A percentile compares a stretch with the other conserved stretches of the same genome.
These are phyloP conservation scores for Mugil cephalus DNA, from an alignment of 2,113 vertebrate species.

Conservation along the genomic window DNA sequence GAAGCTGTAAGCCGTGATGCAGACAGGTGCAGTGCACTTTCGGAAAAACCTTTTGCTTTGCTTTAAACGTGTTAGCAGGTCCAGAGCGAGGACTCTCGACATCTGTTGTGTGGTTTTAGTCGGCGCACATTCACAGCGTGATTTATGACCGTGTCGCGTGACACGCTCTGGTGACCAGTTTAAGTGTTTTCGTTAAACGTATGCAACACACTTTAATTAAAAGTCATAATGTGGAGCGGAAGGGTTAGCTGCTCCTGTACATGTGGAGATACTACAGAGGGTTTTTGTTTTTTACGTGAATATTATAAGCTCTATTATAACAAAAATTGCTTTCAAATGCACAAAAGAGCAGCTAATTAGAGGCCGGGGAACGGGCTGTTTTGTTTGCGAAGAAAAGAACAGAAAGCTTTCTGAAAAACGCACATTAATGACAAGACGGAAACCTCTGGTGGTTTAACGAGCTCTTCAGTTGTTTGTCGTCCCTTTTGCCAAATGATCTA, in stretches of 20 bases:
- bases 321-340: slow-evolving; percentile 36
- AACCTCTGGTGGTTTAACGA: slow-evolving; percentile 12
- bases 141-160: slow-evolving; percentile 33
- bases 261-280: not conserved
- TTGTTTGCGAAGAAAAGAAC: slow-evolving; percentile 27
- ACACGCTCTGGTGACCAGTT: slow-evolving; percentile 20
- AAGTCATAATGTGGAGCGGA: slow-evolving; percentile 32
- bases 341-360: slow-evolving; percentile 44
- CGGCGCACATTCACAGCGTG: not conserved
- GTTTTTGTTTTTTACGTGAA: not conserved
- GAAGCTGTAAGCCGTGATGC: slow-evolving; percentile 54
- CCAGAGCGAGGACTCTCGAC: slow-evolving; percentile 49
- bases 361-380: slow-evolving; percentile 10
- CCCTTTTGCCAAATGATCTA: slow-evolving; percentile 2
- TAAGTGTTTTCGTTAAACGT: slow-evolving; percentile 25
- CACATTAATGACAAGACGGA: slow-evolving; percentile 18
- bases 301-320: slow-evolving; percentile 20
- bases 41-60: slow-evolving; percentile 22
- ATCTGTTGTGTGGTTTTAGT: slow-evolving; percentile 2
- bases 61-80: slow-evolving; percentile 50
- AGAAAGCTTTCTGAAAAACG: slow-evolving; percentile 19
- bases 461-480: not conserved
- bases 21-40: slow-evolving; percentile 59
- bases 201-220: slow-evolving; percentile 15
- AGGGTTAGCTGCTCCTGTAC: not conserved